Percentiles rank a stretch among this genome's conserved stretches.
phyloP scores from a whole-genome alignment of 2,113 vertebrate species.

The Xiphophorus hellerii region DNA sequence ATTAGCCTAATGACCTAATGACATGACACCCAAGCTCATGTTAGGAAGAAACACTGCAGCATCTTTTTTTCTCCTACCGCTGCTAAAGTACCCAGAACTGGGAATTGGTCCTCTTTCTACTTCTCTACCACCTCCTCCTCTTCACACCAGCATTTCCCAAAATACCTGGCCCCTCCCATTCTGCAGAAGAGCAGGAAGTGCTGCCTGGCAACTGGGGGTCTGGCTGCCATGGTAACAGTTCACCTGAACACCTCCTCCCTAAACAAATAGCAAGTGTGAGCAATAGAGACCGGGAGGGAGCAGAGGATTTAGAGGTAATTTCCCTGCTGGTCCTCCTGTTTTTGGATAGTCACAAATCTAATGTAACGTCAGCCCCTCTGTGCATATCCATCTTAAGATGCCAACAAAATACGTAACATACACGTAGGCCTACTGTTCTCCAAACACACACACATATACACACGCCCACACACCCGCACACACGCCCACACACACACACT shows the following conservation, averaged over 20 bases:
- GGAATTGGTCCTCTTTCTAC: slow-evolving; percentile 15
- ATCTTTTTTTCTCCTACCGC: background rate
- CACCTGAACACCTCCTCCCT: slow-evolving; percentile 68
- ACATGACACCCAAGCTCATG: background rate
- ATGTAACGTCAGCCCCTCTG: background rate
- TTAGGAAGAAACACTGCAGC: background rate
- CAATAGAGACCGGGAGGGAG: background rate
- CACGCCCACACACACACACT: background rate
- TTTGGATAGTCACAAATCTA: background rate
- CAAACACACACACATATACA: background rate
- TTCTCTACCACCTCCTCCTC: slow-evolving; percentile 35
- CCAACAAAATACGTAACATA: background rate
- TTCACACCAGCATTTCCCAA: slow-evolving; percentile 71
- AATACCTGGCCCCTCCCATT: slow-evolving; percentile 70
- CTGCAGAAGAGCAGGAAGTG: slow-evolving; percentile 70
- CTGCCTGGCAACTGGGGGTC: slow-evolving; percentile 70
- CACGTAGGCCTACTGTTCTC: background rate
- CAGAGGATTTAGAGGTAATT: slow-evolving; percentile 8
- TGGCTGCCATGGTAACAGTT: slow-evolving; percentile 67
- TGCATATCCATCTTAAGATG: background rate
- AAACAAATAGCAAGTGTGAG: slow-evolving; percentile 65
- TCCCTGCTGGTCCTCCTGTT: background rate
- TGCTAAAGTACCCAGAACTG: slow-evolving; percentile 29
- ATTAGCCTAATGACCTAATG: slow-evolving; percentile 25
- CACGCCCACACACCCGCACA: background rate